These are phyloP conservation scores for Coronaproctus castanopsis DNA, from an alignment of 2,888 invertebrate genomes.

Conservation along the genomic window DNA sequence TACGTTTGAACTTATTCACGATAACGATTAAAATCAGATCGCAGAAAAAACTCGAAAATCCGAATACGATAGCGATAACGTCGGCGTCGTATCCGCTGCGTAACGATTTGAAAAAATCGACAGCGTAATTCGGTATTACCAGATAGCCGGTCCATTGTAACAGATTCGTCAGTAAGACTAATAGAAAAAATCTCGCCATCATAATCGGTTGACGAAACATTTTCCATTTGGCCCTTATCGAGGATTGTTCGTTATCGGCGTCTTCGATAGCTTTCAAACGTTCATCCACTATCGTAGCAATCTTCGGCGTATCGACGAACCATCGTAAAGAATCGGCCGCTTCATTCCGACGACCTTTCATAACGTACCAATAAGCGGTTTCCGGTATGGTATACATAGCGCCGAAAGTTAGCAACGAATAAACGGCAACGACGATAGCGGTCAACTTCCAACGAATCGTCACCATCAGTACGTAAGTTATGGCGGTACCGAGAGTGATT, in stretches of 20 bases:
- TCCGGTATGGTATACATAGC: neutral
- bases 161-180: neutral
- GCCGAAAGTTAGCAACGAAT: neutral
- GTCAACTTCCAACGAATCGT: neutral
- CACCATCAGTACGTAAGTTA: neutral
- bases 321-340: neutral
- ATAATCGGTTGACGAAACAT: neutral
- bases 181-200: neutral
- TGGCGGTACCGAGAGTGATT: neutral
- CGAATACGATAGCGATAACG: neutral
- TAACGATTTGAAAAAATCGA: neutral
- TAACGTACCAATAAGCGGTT: neutral
- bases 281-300: neutral
- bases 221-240: neutral
- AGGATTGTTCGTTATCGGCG: neutral
- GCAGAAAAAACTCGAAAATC: neutral
- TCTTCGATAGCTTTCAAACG: neutral
- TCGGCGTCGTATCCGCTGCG: neutral
- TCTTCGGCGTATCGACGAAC: neutral
- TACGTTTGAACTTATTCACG: neutral
- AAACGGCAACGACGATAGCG: neutral
- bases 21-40: neutral
- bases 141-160: neutral
- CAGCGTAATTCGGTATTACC: neutral
- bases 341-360: neutral